Percentiles rank a stretch among this genome's conserved stretches.
Evolutionary conservation across 1,140 invertebrate species (phyloP).

Genomic region (Procambarus clarkii): DNA sequence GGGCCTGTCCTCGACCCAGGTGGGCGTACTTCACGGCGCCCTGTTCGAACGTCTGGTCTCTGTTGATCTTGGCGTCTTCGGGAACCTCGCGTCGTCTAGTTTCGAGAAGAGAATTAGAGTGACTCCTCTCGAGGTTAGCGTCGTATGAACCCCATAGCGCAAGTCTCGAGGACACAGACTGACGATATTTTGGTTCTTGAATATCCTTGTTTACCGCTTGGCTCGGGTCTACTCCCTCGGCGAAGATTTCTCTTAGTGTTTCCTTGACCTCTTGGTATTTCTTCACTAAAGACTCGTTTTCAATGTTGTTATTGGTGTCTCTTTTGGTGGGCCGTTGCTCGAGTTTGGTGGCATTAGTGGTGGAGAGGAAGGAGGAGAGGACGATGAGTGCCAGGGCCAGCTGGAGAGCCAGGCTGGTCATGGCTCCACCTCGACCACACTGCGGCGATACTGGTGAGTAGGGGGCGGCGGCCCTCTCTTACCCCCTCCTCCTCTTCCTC

Average conservation of each 20-base stretch:
- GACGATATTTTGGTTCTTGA: not conserved
- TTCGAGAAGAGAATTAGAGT: not conserved
- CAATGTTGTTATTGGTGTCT: not conserved
- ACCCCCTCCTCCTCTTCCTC: not conserved
- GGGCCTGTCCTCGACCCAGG: not conserved
- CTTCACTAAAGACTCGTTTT: not conserved
- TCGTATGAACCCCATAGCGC: not conserved
- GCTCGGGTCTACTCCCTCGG: constrained; percentile 15
- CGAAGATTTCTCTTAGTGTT: constrained; percentile 17
- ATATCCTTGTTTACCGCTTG: not conserved
- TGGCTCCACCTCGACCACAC: not conserved
- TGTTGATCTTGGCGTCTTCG: not conserved
- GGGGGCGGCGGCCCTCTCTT: not conserved
- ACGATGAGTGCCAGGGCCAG: not conserved
- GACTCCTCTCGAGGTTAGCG: not conserved
- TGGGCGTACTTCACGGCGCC: too few species aligned
- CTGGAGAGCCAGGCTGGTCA: not conserved
- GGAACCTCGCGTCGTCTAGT: not conserved
- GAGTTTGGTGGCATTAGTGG: not conserved
- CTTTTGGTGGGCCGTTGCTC: not conserved
- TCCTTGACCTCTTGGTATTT: constrained; percentile 38
- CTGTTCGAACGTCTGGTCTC: not conserved
- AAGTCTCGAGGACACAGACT: not conserved
- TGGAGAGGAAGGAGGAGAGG: not conserved
- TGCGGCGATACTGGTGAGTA: not conserved